Evolutionary conservation across 2,797 vertebrate species (phyloP).

Genomic region (Hapalemur alaotrensis): DNA sequence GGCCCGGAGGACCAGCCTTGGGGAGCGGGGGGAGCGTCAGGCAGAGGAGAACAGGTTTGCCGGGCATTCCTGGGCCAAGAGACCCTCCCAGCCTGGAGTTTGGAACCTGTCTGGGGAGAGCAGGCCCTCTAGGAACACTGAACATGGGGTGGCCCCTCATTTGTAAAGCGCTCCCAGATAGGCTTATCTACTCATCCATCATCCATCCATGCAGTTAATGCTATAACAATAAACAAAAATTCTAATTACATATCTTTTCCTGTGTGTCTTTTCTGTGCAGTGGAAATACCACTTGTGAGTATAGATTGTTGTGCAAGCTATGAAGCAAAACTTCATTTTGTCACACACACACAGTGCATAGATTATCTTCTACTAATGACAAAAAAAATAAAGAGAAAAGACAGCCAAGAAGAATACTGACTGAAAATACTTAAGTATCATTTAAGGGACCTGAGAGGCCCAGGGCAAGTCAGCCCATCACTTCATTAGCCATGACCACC

Average conservation of each 20-base stretch:
- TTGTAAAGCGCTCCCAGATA: neutral
- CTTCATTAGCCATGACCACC: too few relatives aligned
- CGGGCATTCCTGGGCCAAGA: neutral
- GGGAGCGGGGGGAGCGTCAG: neutral
- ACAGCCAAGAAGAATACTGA: neutral
- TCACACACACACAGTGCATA: rapidly evolving
- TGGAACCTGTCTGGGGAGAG: neutral
- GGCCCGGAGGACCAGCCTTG: neutral
- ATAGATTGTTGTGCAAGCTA: neutral
- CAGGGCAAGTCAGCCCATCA: neutral
- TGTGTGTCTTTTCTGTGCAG: neutral
- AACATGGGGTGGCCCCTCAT: neutral
- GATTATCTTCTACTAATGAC: neutral
- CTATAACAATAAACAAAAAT: neutral
- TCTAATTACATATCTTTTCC: neutral
- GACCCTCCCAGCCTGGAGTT: neutral
- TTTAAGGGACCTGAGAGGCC: neutral
- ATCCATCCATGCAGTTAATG: neutral
- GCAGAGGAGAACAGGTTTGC: neutral
- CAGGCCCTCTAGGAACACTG: neutral
- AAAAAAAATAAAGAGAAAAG: neutral
- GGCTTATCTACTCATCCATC: neutral
- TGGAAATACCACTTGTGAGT: neutral
- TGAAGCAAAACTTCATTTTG: neutral
- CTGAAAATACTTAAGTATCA: neutral